Evolutionary conservation across 2,113 vertebrate genomes (phyloP).

Genomic region (Hydropotes inermis): DNA sequence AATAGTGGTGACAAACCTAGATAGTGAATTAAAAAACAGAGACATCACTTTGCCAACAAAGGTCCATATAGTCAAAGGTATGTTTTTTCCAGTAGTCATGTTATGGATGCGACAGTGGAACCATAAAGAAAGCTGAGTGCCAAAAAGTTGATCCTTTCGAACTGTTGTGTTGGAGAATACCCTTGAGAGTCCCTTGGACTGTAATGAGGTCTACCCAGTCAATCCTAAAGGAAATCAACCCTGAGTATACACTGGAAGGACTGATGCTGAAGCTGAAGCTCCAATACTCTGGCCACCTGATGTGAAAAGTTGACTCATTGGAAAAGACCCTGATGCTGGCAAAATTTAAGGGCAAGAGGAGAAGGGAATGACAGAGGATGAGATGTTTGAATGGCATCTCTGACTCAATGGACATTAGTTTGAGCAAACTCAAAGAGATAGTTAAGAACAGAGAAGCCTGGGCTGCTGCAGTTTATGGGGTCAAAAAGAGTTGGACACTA

Average conservation of each 20-base stretch:
- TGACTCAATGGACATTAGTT: background rate
- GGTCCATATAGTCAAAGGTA: background rate
- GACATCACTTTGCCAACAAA: background rate
- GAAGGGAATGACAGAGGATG: background rate
- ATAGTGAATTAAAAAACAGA: background rate
- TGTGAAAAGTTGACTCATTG: background rate
- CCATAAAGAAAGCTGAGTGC: background rate
- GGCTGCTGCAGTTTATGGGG: background rate
- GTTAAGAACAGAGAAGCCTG: background rate
- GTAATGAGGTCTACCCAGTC: background rate
- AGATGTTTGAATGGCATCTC: background rate
- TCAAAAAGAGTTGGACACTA: background rate
- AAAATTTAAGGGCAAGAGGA: background rate
- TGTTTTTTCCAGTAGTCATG: background rate
- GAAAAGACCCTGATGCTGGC: background rate
- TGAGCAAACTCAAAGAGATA: background rate
- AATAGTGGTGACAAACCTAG: background rate
- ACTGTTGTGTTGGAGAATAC: background rate
- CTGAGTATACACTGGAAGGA: background rate
- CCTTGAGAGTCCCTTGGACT: background rate
- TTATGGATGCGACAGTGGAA: background rate
- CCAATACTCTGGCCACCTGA: background rate
- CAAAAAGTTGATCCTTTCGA: background rate
- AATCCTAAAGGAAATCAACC: background rate
- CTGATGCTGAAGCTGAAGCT: background rate